Evolutionary conservation across 1,140 invertebrate species (phyloP), one percentile per base, ranked within the genome.

Genomic region (Drosophila ogumai): DNA sequence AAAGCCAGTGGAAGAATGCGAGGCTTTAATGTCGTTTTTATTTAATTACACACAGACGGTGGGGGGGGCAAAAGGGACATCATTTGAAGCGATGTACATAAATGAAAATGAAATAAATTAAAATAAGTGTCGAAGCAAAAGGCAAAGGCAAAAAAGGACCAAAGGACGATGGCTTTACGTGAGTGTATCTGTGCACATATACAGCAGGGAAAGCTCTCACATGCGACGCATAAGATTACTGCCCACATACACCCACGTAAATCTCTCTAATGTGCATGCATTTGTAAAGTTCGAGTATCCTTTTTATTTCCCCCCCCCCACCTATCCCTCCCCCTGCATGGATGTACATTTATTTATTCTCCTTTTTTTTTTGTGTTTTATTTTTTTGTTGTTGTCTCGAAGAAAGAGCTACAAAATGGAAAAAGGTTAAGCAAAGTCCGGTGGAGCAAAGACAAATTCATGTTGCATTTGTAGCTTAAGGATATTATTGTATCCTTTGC

Each of bases 101-200:
- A 82, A 86, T 86, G 82, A 88, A 82, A 87, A 87, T 87, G 84
- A 87, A 87, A 87, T 87, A 87, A 87, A 87, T 87, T 87, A 88
- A 87, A 87, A 87, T 87, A 87, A 87, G 82, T 87, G 82, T 88
- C 84, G 82, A 87, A 87, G 84, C 71, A 76, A 82, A 80, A 59
- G 65, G 84, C 69, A 75, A 69, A 44, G 64, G 67, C 73, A 78
- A 76, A 87, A 77, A 86, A 77, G 72, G 75, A 77, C 44, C 32
- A 63, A 67, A 75, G 52, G 58, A 60, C 38, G 47, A 28, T 72
- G 67, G 49, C 65, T 71, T 38, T 71, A 22, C 34, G 40, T 47
- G 32, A 13, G 15, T 19, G 15, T 25, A 8, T 58, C 17, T 46
- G 12, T 17, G 4, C 28, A n/a, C 3, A 50, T 32, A 17, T 50